Evolutionary conservation across 2,113 vertebrate genomes (phyloP), one percentile per base, ranked within the genome.

Genomic region (Heterotis niloticus): DNA sequence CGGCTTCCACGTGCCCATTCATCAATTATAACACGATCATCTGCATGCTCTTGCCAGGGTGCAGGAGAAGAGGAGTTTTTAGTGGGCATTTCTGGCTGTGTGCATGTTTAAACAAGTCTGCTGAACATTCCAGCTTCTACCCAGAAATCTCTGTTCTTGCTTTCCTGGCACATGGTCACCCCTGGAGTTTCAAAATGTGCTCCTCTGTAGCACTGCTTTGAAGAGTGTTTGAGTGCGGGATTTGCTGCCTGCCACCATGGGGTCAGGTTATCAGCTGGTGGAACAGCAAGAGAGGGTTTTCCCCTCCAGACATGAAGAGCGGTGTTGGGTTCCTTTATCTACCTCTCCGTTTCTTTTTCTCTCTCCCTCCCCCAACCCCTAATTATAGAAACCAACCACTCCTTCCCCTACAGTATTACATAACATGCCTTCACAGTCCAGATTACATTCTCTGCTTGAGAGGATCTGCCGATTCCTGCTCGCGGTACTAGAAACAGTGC

Each of bases 271-370:
- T n/a, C 18, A n/a, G 52, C 10, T 24, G 10, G 14, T 51, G 60
- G 75, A 24, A 57, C 59, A 65, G 44, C 23, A 52, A 65, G 62
- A 60, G 5, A 56, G 54, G 64, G 51, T 24, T 18, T 69, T 34
- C 67, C 67, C 24, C 28, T 69, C 28, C 17, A 28, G 16, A 54
- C 52, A 23, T n/a, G 51, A 28, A 14, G 26, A 60, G 72, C 20
- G 59, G 51, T 59, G 26, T 54, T 17, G 1, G 17, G n/a, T 62
- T 59, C 54, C 28, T 87, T 82, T 83, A 86, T 87, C 79, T 83
- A 81, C 82, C 81, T 67, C 78, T 78, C 77, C 80, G 76, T 82
- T 62, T 70, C 73, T 77, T 75, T 71, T 82, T 86, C 72, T 80
- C 81, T 72, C 18, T 70, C 64, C 29, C 11, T 62, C 64, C 60